These are phyloP conservation scores for Eulemur rubriventer DNA, from an alignment of 2,797 vertebrate genomes.

Conservation along the genomic window DNA sequence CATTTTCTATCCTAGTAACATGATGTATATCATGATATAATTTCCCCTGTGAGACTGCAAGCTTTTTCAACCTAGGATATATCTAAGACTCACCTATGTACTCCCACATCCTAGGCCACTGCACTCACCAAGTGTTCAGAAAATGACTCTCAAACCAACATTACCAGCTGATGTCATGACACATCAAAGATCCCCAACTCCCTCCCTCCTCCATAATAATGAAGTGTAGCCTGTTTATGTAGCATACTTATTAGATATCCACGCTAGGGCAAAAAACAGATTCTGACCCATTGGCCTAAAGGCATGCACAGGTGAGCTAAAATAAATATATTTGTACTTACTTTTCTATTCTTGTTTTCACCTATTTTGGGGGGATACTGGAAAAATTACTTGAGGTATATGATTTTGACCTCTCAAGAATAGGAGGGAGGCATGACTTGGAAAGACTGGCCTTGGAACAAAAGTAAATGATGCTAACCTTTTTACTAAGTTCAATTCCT, in stretches of 20 bases:
- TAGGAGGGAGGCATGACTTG: not conserved
- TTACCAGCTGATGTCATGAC: not conserved
- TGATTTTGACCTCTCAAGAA: constrained; percentile 17
- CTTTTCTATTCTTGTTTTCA: constrained; percentile 28
- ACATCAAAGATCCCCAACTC: not conserved
- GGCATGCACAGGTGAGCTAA: not conserved
- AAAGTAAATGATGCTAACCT: not conserved
- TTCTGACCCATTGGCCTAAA: not conserved
- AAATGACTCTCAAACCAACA: not conserved
- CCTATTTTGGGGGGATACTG: not conserved
- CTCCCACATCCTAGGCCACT: not conserved
- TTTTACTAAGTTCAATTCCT: constrained; percentile 19
- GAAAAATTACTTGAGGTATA: constrained; percentile 15
- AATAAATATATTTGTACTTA: constrained; percentile 17
- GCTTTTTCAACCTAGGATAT: not conserved
- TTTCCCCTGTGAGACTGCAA: not conserved
- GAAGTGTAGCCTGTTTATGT: not conserved
- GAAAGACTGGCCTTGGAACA: not conserved
- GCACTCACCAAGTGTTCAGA: not conserved
- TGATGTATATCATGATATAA: not conserved
- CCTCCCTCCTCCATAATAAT: not conserved
- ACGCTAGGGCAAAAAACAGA: not conserved
- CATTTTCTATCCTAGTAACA: not conserved
- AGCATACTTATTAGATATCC: not conserved
- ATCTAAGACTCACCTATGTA: not conserved